phyloP scores from a whole-genome alignment of 2,888 invertebrate genomes.

The Cheilosia vernalis region DNA sequence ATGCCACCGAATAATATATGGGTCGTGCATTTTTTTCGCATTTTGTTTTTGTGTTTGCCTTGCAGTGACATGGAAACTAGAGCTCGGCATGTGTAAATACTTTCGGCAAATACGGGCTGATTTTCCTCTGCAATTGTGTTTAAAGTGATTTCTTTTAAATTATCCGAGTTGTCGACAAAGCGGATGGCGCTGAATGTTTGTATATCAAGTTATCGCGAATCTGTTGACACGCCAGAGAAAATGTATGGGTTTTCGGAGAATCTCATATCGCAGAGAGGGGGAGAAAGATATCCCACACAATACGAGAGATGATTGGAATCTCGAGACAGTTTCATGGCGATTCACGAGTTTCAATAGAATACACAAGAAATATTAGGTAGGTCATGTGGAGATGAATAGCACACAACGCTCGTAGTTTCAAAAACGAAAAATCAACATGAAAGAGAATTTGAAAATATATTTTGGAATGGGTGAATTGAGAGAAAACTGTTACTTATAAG shows the following conservation, averaged over 20 bases:
- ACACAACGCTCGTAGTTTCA: too few relatives aligned
- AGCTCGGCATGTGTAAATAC: too few relatives aligned
- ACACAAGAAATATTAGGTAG: not conserved
- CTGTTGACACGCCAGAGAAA: slow-evolving; percentile 13
- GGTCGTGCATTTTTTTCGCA: slow-evolving; percentile 23
- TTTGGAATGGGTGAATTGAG: not conserved
- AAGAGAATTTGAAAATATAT: not conserved
- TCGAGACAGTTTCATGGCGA: slow-evolving; percentile 2
- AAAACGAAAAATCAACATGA: too few relatives aligned
- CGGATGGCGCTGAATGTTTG: not conserved
- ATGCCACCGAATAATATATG: slow-evolving; percentile 44
- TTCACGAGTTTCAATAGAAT: not conserved
- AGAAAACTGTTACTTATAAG: not conserved
- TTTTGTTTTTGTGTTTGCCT: too few relatives aligned
- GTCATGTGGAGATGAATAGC: too few relatives aligned
- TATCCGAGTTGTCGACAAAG: not conserved
- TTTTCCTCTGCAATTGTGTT: too few relatives aligned
- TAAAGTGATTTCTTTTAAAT: not conserved
- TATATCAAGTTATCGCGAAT: not conserved
- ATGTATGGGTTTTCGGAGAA: slow-evolving; percentile 6
- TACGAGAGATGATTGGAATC: not conserved
- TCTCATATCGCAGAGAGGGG: slow-evolving; percentile 8
- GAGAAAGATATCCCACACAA: not conserved
- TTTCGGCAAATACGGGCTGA: too few relatives aligned
- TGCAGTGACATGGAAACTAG: too few relatives aligned